Percentiles rank a stretch among this genome's conserved stretches.
These are phyloP conservation scores for Dicaeum eximium DNA, from an alignment of 2,113 vertebrate genomes.

Conservation along the genomic window DNA sequence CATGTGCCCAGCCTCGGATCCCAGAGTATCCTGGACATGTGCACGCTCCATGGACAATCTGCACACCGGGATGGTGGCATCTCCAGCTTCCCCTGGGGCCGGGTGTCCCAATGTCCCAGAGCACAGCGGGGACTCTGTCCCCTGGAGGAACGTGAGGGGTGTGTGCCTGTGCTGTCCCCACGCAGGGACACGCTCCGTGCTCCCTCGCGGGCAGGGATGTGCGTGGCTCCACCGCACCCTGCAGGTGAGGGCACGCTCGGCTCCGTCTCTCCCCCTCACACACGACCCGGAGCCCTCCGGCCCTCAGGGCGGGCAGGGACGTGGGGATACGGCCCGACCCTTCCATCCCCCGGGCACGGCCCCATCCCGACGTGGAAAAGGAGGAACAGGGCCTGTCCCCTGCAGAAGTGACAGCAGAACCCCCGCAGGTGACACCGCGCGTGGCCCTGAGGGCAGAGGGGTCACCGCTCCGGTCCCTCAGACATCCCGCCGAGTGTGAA, in stretches of 20 bases:
- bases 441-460: rapidly evolving
- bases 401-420: not conserved
- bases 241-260: not conserved
- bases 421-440: not conserved
- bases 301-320: not conserved
- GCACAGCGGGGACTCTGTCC: not conserved
- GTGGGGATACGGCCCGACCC: rapidly evolving
- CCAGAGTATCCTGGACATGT: not conserved
- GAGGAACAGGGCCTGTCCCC: rapidly evolving
- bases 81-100: not conserved
- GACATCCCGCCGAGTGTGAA: rapidly evolving
- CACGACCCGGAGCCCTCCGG: rapidly evolving
- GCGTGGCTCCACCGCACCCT: not conserved
- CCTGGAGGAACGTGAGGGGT: not conserved
- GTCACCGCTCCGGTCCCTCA: not conserved
- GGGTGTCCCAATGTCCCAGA: not conserved
- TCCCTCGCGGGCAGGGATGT: not conserved
- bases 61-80: rapidly evolving
- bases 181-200: not conserved
- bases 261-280: not conserved
- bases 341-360: not conserved
- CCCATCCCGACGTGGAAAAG: not conserved
- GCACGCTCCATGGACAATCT: rapidly evolving
- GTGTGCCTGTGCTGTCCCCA: not conserved
- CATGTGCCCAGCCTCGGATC: not conserved